phyloP scores from a whole-genome alignment of 1,140 invertebrate species.

The Apis laboriosa region DNA sequence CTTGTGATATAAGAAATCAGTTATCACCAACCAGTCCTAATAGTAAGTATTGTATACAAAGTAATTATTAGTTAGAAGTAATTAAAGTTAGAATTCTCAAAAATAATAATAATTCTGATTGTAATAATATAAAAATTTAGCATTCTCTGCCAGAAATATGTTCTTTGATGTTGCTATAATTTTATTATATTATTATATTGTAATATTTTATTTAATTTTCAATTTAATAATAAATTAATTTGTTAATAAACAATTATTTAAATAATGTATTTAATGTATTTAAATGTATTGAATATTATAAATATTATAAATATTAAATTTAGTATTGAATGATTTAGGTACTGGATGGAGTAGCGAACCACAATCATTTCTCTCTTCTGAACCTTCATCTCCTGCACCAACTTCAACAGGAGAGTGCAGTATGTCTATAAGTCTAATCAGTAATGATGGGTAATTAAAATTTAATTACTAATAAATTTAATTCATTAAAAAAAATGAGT shows the following conservation, averaged over 20 bases:
- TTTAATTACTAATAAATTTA: background rate
- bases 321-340: slow-evolving; percentile 57
- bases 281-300: background rate
- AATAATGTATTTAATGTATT: background rate
- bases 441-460: slow-evolving; percentile 83
- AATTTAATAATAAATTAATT: background rate
- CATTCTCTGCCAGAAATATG: no score
- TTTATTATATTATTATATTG: background rate
- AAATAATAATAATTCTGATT: no score
- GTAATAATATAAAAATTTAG: no score
- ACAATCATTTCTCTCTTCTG: slow-evolving; percentile 83
- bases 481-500: background rate
- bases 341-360: slow-evolving; percentile 82
- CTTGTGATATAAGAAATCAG: slow-evolving; percentile 73
- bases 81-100: background rate
- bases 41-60: slow-evolving; percentile 67
- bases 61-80: background rate
- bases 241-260: background rate
- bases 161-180: no score
- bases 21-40: slow-evolving; percentile 79
- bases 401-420: slow-evolving; percentile 83
- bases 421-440: slow-evolving; percentile 84
- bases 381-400: slow-evolving; percentile 86
- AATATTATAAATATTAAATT: background rate
- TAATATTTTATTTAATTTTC: no score